Percentiles rank a stretch among this genome's conserved stretches.
phyloP scores from a whole-genome alignment of 2,888 invertebrate genomes.

The Tuberolachnus salignus region DNA sequence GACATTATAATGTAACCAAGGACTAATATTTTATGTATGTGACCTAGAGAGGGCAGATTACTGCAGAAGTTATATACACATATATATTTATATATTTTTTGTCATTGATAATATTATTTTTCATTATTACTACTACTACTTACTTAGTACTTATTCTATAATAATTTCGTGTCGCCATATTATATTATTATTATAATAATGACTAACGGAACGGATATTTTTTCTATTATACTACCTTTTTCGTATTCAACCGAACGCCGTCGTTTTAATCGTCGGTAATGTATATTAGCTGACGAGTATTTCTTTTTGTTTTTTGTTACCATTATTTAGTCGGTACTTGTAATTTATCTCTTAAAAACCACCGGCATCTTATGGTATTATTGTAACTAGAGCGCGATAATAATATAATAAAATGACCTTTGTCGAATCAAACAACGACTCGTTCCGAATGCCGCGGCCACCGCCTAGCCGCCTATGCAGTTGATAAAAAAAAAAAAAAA shows the following conservation, averaged over 20 bases:
- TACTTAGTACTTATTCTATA: no score
- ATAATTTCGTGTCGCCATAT: neutral
- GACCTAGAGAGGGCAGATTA: slow-evolving; percentile 39
- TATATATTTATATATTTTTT: neutral
- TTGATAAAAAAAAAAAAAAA: no score
- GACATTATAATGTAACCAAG: slow-evolving; percentile 29
- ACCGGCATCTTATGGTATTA: no score
- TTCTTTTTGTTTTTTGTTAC: neutral
- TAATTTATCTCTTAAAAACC: no score
- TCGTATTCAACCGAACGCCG: slow-evolving; percentile 3
- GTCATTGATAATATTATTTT: slow-evolving; percentile 30
- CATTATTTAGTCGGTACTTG: no score
- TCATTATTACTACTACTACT: no score
- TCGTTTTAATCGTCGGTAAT: slow-evolving; percentile 19
- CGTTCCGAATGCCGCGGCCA: no score
- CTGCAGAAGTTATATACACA: neutral
- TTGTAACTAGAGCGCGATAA: no score
- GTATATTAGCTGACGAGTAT: slow-evolving; percentile 24
- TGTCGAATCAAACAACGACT: no score
- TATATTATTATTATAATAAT: slow-evolving; percentile 5
- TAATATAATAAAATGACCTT: no score
- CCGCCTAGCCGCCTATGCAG: no score
- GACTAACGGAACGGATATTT: neutral
- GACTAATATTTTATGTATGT: slow-evolving; percentile 42
- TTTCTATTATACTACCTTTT: no score